Conservation (phyloP, 2,797 vertebrate species). For the Mus minutoides region DNA sequence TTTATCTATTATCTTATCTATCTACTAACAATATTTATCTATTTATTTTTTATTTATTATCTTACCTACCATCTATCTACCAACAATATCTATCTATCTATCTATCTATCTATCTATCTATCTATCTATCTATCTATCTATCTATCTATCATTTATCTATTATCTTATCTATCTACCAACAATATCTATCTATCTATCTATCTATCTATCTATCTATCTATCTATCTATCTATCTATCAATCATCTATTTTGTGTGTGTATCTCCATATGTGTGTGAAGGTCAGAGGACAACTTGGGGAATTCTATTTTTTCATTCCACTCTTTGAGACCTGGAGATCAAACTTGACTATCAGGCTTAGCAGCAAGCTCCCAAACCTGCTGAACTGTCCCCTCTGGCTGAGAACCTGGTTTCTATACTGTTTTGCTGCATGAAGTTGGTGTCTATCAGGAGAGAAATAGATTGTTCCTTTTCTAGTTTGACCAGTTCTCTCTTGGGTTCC, state of each 20-base stretch:
- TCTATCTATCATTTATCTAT: background rate
- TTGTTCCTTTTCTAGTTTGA: background rate
- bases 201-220: no score
- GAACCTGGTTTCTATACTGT: background rate
- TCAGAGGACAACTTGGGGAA: background rate
- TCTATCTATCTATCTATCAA: background rate
- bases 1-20: background rate
- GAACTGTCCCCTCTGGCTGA: background rate
- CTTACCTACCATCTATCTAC: no score
- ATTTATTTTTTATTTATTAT: no score
- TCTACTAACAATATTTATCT: background rate
- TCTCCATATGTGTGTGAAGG: background rate
- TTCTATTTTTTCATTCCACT: background rate
- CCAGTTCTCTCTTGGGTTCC: conserved; percentile 14
- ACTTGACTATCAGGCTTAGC: background rate
- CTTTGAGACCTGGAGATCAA: background rate
- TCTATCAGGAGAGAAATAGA: conserved; percentile 8
- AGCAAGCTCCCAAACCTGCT: background rate
- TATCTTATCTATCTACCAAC: no score
- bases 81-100: background rate
- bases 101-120: no score
- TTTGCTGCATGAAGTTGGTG: background rate
- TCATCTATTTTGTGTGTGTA: background rate
- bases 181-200: background rate
- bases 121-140: background rate